These are phyloP conservation scores for Mormyrus hasselquistii DNA, from an alignment of 2,797 vertebrate species.

Conservation along the genomic window DNA sequence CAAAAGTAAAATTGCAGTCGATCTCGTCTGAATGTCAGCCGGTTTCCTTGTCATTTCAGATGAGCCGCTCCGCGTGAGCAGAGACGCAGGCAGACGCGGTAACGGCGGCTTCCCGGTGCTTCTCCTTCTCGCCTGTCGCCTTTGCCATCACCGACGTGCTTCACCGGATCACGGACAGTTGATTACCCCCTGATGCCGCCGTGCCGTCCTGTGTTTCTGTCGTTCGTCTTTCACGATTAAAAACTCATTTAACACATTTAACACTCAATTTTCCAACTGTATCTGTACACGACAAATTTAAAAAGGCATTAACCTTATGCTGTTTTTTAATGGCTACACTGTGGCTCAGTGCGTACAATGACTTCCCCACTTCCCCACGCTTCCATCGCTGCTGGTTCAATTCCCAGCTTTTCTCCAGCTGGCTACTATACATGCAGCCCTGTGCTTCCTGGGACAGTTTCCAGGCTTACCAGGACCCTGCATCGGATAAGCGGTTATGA, in stretches of 20 bases:
- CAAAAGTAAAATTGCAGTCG: neutral
- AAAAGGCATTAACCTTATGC: neutral
- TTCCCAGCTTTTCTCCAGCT: neutral
- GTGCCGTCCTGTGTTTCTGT: neutral
- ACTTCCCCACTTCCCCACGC: neutral
- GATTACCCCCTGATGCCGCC: neutral
- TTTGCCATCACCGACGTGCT: neutral
- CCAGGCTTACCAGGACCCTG: neutral
- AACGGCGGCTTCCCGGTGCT: neutral
- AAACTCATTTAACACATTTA: neutral
- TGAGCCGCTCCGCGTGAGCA: neutral
- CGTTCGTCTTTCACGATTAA: neutral
- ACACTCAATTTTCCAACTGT: neutral
- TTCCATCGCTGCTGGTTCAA: neutral
- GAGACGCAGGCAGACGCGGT: neutral
- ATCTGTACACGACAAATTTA: neutral
- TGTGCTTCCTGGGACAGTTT: neutral
- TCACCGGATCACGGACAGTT: neutral
- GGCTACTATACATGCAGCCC: neutral
- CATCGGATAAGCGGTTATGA: neutral
- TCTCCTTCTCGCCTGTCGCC: neutral
- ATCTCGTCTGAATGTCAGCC: neutral
- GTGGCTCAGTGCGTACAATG: neutral
- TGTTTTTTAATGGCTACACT: neutral
- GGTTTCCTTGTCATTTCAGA: neutral